A percentile compares a stretch with the other conserved stretches of the same genome.
Conservation (phyloP, 1,140 invertebrate genomes). For the Adoxophyes honmai region DNA sequence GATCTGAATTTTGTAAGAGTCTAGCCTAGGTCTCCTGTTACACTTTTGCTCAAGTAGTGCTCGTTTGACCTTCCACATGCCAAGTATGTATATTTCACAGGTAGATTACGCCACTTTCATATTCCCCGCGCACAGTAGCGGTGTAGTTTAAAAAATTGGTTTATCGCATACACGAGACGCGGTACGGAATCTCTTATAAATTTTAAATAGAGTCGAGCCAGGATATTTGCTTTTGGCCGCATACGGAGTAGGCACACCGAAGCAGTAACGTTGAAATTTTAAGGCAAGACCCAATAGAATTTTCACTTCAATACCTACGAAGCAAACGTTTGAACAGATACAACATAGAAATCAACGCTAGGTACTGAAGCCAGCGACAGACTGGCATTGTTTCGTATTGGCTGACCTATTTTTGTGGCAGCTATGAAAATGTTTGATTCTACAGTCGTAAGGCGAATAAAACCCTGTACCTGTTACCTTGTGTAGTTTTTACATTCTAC, state of each 20-base stretch:
- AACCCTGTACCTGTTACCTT: too few species aligned
- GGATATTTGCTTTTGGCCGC: slow-evolving; percentile 34
- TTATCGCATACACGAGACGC: slow-evolving; percentile 22
- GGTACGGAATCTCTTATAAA: slow-evolving; percentile 45
- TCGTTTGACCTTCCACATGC: not conserved
- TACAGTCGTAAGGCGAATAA: too few species aligned
- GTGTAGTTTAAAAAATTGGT: slow-evolving; percentile 16
- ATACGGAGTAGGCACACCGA: slow-evolving; percentile 17
- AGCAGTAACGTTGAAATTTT: slow-evolving; percentile 40
- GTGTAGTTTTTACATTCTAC: too few species aligned
- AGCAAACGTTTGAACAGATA: not conserved
- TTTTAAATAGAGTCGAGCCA: slow-evolving; percentile 37
- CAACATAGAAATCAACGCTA: not conserved
- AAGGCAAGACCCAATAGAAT: slow-evolving; percentile 36
- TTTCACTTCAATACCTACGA: slow-evolving; percentile 35
- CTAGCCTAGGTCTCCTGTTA: not conserved
- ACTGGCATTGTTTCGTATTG: slow-evolving; percentile 4
- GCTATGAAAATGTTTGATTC: not conserved
- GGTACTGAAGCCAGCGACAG: not conserved
- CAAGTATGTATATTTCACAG: not conserved
- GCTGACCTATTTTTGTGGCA: slow-evolving; percentile 6
- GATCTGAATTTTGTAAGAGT: too few species aligned
- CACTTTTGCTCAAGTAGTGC: not conserved
- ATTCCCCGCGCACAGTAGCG: not conserved
- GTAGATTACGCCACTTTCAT: slow-evolving; percentile 2